Percentiles rank a stretch among this genome's conserved stretches.
Conservation (phyloP, 1,140 invertebrate species). For the Proales similis region DNA sequence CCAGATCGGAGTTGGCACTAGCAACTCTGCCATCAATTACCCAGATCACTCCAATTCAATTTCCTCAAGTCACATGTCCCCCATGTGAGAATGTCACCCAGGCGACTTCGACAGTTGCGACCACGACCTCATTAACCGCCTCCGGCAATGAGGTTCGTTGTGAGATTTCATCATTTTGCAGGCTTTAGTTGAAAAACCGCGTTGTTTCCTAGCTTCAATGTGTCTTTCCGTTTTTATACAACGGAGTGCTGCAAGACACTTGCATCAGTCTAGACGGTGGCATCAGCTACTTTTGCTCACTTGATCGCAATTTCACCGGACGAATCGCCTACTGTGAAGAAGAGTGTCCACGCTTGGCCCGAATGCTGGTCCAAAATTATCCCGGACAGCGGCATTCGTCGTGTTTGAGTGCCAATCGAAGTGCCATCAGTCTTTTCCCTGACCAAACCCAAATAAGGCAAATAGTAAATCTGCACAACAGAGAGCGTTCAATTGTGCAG, state of each 20-base stretch:
- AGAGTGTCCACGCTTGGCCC: constrained; percentile 19
- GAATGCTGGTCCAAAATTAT: neutral
- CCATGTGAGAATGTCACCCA: too few species aligned
- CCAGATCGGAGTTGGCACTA: too few species aligned
- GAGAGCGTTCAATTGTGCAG: constrained; percentile 6
- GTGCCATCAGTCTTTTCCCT: neutral
- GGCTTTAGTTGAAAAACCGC: too few species aligned
- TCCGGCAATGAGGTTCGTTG: too few species aligned
- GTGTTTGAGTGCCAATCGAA: neutral
- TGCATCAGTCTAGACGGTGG: constrained; percentile 19
- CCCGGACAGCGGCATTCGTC: neutral
- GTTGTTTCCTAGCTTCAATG: too few species aligned
- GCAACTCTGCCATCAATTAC: too few species aligned
- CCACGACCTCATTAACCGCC: too few species aligned
- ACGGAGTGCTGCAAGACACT: constrained; percentile 32
- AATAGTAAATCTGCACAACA: constrained; percentile 9
- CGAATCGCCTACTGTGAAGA: constrained; percentile 12
- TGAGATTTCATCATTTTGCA: too few species aligned
- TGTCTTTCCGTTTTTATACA: constrained; percentile 32
- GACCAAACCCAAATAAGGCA: neutral
- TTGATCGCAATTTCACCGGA: neutral
- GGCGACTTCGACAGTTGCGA: too few species aligned
- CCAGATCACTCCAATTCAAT: too few species aligned
- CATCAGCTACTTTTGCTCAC: constrained; percentile 7
- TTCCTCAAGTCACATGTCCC: too few species aligned